Evolutionary conservation across 2,797 vertebrate genomes (phyloP).

Genomic region (Cacajao melanocephalus): DNA sequence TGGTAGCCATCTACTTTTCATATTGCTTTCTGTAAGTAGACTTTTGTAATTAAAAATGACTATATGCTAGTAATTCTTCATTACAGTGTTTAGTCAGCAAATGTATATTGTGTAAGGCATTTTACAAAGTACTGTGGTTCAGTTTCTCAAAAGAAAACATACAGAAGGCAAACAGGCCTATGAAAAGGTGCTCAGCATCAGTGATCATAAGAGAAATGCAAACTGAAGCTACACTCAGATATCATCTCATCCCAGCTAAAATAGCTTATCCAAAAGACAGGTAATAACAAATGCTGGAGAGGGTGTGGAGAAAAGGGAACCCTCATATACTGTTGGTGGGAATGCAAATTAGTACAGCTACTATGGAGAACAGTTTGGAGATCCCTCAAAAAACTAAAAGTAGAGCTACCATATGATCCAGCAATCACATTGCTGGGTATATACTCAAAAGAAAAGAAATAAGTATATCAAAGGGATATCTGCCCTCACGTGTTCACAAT

Average conservation of each 20-base stretch:
- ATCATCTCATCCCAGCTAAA: not conserved
- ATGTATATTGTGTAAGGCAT: not conserved
- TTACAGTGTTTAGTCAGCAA: not conserved
- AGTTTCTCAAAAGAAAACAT: not conserved
- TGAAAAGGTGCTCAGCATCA: not conserved
- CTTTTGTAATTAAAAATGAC: not conserved
- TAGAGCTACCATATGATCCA: not conserved
- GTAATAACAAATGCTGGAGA: not conserved
- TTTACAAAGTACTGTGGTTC: not conserved
- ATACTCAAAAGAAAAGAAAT: not conserved
- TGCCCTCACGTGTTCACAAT: not conserved
- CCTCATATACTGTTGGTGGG: not conserved
- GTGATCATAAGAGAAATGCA: not conserved
- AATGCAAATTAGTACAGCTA: not conserved
- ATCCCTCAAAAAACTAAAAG: not conserved
- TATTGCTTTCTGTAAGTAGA: not conserved
- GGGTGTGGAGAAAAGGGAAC: not conserved
- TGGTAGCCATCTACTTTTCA: not conserved
- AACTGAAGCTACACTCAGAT: not conserved
- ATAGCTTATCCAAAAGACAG: not conserved
- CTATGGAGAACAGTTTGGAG: not conserved
- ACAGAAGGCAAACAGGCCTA: not conserved
- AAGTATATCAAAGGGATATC: not conserved
- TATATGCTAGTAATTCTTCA: not conserved
- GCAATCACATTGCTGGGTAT: not conserved